phyloP scores from a whole-genome alignment of 1,140 invertebrate genomes.

The Triops cancriformis region DNA sequence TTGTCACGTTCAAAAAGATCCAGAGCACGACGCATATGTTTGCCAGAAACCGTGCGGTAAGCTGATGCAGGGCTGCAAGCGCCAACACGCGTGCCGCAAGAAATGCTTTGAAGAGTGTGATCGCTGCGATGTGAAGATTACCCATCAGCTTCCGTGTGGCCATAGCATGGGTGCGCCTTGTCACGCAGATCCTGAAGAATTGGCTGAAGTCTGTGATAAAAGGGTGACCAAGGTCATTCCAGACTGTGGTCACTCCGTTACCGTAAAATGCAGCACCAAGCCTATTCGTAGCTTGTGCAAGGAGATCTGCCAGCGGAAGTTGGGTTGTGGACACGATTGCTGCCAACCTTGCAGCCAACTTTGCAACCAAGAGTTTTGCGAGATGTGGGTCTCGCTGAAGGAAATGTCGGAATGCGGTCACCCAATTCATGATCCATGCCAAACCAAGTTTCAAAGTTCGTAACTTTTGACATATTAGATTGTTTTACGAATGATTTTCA shows the following conservation, averaged over 20 bases:
- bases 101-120: conserved; percentile 25
- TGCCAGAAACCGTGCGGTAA: conserved; percentile 25
- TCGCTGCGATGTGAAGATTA: not conserved
- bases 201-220: conserved; percentile 1
- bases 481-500: too few relatives aligned
- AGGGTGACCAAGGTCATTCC: not conserved
- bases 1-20: conserved; percentile 30
- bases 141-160: conserved; percentile 17
- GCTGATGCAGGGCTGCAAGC: not conserved
- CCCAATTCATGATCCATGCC: too few relatives aligned
- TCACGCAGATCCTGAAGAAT: conserved; percentile 5
- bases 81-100: conserved; percentile 24
- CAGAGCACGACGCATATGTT: conserved; percentile 26
- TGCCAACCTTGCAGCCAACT: not conserved
- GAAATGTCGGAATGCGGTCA: conserved; percentile 7
- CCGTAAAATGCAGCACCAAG: not conserved
- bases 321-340: not conserved
- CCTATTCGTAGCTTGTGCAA: not conserved
- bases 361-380: not conserved
- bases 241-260: not conserved
- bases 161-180: conserved; percentile 16
- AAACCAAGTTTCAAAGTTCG: too few relatives aligned
- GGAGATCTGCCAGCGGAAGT: not conserved
- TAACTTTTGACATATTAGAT: too few relatives aligned
- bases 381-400: not conserved